These are phyloP conservation scores for Ellobius talpinus DNA, from an alignment of 2,113 vertebrate species.

Conservation along the genomic window DNA sequence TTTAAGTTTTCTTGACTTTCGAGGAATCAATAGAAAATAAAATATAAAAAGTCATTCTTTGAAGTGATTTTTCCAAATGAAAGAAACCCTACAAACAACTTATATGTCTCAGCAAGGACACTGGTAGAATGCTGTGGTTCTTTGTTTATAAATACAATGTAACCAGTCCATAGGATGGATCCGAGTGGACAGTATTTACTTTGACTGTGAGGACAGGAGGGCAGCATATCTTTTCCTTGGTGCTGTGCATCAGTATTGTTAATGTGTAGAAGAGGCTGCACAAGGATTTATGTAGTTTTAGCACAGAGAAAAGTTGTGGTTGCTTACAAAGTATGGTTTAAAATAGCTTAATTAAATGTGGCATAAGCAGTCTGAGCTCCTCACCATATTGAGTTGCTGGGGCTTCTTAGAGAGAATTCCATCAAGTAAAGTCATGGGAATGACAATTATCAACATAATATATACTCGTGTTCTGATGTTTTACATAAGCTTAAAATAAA, in stretches of 20 bases:
- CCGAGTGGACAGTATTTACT: constrained; percentile 3
- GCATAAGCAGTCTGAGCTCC: neutral
- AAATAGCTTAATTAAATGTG: constrained; percentile 10
- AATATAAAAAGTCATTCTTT: neutral
- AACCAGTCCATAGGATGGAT: neutral
- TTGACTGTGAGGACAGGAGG: neutral
- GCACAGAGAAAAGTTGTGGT: neutral
- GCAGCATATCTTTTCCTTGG: neutral
- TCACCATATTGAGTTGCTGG: neutral
- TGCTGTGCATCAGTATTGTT: neutral
- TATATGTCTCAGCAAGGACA: neutral
- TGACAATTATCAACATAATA: neutral
- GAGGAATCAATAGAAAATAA: neutral
- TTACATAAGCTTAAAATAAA: constrained; percentile 35
- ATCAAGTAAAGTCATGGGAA: neutral
- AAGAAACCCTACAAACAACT: neutral
- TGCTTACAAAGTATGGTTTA: neutral
- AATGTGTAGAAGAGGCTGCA: neutral
- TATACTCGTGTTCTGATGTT: neutral
- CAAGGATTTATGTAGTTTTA: neutral
- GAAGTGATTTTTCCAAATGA: constrained; percentile 1
- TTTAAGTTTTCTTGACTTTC: constrained; percentile 28
- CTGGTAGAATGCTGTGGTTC: neutral
- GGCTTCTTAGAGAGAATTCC: neutral
- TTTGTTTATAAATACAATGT: neutral